A percentile compares a stretch with the other conserved stretches of the same genome.
Evolutionary conservation across 2,797 vertebrate species (phyloP).

Genomic region (Anguilla anguilla): DNA sequence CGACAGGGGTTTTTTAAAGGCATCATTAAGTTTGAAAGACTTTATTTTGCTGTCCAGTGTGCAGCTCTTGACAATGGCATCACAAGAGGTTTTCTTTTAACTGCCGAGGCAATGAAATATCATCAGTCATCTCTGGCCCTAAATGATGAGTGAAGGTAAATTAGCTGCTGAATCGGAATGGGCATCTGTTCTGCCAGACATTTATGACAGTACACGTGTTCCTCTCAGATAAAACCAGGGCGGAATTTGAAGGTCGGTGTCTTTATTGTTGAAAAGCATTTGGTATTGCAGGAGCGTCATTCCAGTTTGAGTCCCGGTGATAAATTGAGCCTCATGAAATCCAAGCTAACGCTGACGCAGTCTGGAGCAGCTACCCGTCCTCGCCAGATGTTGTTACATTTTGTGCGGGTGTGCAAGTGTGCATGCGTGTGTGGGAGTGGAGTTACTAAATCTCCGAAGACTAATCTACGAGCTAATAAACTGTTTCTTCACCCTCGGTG

Average conservation of each 20-base stretch:
- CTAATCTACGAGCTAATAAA: slow-evolving; percentile 65
- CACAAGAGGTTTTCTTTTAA: neutral
- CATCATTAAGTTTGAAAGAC: slow-evolving; percentile 45
- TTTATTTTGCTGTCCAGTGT: slow-evolving; percentile 31
- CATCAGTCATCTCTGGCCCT: neutral
- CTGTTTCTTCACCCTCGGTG: slow-evolving; percentile 57
- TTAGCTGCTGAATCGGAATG: neutral
- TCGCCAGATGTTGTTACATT: slow-evolving; percentile 69
- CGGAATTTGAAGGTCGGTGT: neutral
- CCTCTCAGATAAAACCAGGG: neutral
- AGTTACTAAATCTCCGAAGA: slow-evolving; percentile 59
- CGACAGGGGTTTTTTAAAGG: neutral
- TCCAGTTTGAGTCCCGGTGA: neutral
- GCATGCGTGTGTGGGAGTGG: slow-evolving; percentile 45
- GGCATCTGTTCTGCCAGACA: neutral
- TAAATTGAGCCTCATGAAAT: neutral
- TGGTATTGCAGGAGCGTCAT: neutral
- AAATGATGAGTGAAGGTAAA: neutral
- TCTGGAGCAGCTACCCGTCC: slow-evolving; percentile 60
- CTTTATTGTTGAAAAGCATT: neutral
- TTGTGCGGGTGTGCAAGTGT: slow-evolving; percentile 28
- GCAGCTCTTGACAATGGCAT: slow-evolving; percentile 40
- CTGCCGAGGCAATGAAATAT: neutral
- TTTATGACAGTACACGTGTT: neutral
- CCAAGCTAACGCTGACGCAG: slow-evolving; percentile 2